Percentiles rank a stretch among this genome's conserved stretches.
These are phyloP conservation scores for Amblyopsis rosae DNA, from an alignment of 2,113 vertebrate species.

Conservation along the genomic window DNA sequence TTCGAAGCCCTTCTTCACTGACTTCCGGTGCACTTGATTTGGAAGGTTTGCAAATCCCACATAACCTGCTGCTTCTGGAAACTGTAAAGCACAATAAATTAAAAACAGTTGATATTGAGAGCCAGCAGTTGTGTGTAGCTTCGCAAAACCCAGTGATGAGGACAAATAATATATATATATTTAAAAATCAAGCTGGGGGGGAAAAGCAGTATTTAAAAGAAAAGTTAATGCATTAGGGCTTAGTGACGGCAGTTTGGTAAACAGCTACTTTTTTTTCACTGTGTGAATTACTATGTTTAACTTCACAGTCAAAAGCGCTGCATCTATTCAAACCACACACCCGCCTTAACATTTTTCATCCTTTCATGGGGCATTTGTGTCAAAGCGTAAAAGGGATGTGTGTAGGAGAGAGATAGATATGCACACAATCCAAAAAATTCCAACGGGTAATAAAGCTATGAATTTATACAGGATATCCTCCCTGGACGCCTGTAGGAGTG, in stretches of 20 bases:
- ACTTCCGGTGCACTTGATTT: conserved; percentile 90
- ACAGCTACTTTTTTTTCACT: no score
- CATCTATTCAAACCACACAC: neutral
- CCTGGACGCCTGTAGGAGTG: conserved; percentile 50
- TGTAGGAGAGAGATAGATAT: conserved; percentile 4
- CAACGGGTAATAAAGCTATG: conserved; percentile 43
- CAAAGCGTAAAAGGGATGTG: neutral
- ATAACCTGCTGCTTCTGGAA: conserved; percentile 83
- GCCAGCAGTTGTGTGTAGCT: no score
- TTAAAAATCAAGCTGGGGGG: no score
- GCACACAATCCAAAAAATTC: conserved; percentile 20
- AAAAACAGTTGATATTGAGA: neutral
- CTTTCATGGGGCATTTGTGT: conserved; percentile 10
- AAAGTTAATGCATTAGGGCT: no score
- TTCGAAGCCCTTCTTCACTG: conserved; percentile 90
- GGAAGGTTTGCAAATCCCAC: conserved; percentile 87
- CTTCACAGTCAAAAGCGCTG: no score
- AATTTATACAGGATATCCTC: conserved; percentile 65
- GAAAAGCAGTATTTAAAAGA: no score
- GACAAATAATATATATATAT: no score
- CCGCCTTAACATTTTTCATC: conserved; percentile 4
- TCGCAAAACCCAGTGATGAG: no score
- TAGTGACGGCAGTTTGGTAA: no score
- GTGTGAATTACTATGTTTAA: no score
- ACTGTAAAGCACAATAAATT: conserved; percentile 59